Percentiles rank a stretch among this genome's conserved stretches.
Evolutionary conservation across 2,797 vertebrate species (phyloP).

Genomic region (Pteronotus mesoamericanus): DNA sequence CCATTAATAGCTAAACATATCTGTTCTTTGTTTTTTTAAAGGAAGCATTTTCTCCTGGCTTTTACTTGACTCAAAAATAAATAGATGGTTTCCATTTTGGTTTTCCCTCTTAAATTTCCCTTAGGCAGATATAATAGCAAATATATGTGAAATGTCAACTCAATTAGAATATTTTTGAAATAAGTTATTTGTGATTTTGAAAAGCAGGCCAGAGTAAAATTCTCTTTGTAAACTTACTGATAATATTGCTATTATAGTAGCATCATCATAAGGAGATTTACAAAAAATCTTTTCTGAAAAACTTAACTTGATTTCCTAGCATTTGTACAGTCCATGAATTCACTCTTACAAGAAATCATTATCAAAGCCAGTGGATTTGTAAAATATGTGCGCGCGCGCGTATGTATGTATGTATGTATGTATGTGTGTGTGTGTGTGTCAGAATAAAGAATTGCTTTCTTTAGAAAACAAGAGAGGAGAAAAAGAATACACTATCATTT

Average conservation of each 20-base stretch:
- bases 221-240: background rate
- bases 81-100: conserved; percentile 63
- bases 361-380: background rate
- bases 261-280: background rate
- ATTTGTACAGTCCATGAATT: background rate
- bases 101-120: conserved; percentile 69
- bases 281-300: background rate
- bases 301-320: background rate
- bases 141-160: conserved; percentile 28
- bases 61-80: conserved; percentile 73
- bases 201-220: conserved; percentile 22
- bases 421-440: background rate
- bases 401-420: too few relatives aligned
- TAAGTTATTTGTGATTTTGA: background rate
- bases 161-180: conserved; percentile 48
- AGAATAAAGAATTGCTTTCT: background rate
- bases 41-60: conserved; percentile 63
- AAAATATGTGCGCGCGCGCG: background rate
- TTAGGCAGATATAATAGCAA: conserved; percentile 2
- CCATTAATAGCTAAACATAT: background rate
- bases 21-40: background rate
- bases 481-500: background rate
- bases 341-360: background rate
- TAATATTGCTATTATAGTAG: background rate
- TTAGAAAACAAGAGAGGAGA: background rate